phyloP scores from a whole-genome alignment of 1,140 invertebrate genomes.

The Eriosoma lanigerum region DNA sequence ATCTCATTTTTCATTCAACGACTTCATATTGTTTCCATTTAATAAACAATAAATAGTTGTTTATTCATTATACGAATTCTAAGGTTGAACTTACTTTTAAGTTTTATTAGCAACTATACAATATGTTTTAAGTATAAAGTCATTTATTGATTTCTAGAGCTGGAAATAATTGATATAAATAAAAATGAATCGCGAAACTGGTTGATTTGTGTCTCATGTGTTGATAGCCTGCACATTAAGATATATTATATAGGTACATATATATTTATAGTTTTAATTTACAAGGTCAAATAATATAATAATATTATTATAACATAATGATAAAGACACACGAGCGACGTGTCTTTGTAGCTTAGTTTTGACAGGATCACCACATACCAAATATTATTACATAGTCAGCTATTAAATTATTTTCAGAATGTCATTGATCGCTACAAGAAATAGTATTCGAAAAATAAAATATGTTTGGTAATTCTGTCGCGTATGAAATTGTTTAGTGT shows the following conservation, averaged over 20 bases:
- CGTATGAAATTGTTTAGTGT: background rate
- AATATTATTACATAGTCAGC: background rate
- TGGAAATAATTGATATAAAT: background rate
- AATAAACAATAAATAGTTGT: background rate
- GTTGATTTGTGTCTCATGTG: background rate
- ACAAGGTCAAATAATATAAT: background rate
- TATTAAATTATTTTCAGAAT: background rate
- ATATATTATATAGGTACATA: background rate
- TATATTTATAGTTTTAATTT: background rate
- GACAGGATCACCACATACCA: background rate
- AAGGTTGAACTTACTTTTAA: background rate
- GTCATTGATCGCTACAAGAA: background rate
- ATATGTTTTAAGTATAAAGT: constrained; percentile 9
- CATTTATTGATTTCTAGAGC: background rate
- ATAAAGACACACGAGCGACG: background rate
- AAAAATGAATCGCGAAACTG: background rate
- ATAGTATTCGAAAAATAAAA: background rate
- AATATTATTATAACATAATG: background rate
- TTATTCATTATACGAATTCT: background rate
- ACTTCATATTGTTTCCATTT: background rate
- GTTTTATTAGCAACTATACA: background rate
- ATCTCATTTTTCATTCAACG: constrained; percentile 4
- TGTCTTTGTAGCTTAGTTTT: background rate
- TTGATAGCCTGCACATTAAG: background rate
- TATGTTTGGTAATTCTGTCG: background rate